phyloP scores from a whole-genome alignment of 2,113 vertebrate genomes.

The Eurypyga helias region DNA sequence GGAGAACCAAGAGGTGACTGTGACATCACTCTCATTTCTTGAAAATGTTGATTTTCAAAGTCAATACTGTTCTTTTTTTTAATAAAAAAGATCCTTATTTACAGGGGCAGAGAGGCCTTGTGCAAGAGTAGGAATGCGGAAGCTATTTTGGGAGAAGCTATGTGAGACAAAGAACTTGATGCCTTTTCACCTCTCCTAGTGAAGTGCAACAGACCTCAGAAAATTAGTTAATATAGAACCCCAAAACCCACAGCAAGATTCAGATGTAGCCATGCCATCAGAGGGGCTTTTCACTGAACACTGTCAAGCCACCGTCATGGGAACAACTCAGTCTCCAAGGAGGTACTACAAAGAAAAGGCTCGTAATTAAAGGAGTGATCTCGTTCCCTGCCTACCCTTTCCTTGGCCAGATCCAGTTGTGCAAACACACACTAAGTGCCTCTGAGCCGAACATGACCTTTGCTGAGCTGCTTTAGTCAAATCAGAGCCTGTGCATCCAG shows the following conservation, averaged over 20 bases:
- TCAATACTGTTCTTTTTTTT: neutral
- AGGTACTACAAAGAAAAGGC: neutral
- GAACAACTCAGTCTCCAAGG: neutral
- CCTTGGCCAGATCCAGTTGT: neutral
- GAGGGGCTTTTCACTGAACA: neutral
- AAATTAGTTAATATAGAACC: neutral
- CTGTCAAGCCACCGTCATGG: neutral
- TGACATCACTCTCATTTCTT: neutral
- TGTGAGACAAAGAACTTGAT: neutral
- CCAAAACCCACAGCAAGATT: neutral
- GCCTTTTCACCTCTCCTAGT: neutral
- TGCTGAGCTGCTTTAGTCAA: slow-evolving; percentile 7
- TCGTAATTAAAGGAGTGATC: neutral
- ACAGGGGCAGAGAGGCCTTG: neutral
- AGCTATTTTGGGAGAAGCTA: neutral
- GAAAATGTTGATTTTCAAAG: neutral
- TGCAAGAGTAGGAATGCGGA: neutral
- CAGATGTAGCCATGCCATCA: neutral
- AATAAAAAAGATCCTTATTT: neutral
- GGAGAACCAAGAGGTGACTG: neutral
- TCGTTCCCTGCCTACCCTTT: neutral
- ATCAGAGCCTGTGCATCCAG: neutral
- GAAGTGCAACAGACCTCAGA: neutral
- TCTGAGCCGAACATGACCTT: neutral
- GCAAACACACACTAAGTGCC: slow-evolving; percentile 7